Evolutionary conservation across 2,797 vertebrate genomes (phyloP).

Genomic region (Poeciliopsis turneri): DNA sequence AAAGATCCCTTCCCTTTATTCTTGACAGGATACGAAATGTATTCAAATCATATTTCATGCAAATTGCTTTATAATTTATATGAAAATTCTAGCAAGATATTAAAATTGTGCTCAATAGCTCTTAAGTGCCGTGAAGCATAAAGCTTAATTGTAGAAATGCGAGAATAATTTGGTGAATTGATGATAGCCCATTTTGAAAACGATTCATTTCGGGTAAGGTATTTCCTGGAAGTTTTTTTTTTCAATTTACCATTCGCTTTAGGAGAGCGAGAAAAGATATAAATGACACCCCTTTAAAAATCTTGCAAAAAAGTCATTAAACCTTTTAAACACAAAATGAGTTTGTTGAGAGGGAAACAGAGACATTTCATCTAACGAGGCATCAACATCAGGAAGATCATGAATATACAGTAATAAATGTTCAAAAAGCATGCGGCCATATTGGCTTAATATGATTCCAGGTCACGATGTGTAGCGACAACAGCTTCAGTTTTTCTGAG

Average conservation of each 20-base stretch:
- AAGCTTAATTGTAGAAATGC: conserved; percentile 33
- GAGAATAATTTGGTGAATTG: conserved; percentile 38
- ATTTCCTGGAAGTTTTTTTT: conserved; percentile 19
- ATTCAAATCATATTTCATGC: conserved; percentile 58
- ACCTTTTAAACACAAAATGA: neutral
- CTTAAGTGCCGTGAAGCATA: conserved; percentile 21
- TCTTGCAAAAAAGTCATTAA: neutral
- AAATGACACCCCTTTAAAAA: conserved; percentile 68
- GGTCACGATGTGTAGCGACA: neutral
- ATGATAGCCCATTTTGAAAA: conserved; percentile 32
- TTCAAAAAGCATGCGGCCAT: neutral
- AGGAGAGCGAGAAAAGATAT: conserved; percentile 67
- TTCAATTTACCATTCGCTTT: conserved; percentile 48
- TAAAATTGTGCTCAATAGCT: conserved; percentile 31
- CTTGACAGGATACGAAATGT: conserved; percentile 41
- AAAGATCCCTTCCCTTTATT: conserved; percentile 28
- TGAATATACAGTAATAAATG: neutral
- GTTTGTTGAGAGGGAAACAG: neutral
- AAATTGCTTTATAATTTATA: conserved; percentile 60
- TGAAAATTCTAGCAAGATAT: conserved; percentile 55
- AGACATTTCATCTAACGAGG: conserved; percentile 41
- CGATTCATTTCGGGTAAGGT: conserved; percentile 20
- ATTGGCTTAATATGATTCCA: neutral
- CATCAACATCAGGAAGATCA: conserved; percentile 35
- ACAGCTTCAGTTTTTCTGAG: neutral